Evolutionary conservation across 2,113 vertebrate genomes (phyloP), one percentile per base, ranked within the genome.

Genomic region (Phalacrocorax brasilianus): DNA sequence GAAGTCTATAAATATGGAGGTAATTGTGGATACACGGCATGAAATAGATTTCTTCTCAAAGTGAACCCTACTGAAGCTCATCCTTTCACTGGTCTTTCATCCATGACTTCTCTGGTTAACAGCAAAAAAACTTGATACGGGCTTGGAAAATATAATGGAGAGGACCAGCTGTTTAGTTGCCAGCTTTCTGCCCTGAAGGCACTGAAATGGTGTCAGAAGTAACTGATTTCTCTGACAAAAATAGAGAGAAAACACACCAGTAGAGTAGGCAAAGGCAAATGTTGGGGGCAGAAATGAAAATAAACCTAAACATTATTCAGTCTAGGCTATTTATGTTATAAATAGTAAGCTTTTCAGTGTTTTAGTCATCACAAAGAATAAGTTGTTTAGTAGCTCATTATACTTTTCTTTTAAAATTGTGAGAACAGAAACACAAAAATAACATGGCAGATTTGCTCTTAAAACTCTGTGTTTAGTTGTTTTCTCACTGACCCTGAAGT

Each of bases 201-300:
- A 93, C 44, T 75, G 88, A 94, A 91, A 70, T 63, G 13, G 74
- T 92, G 19, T 88, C 72, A 96, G 85, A 86, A 92, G 77, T 89
- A 78, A 84, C 52, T 56, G 70, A 74, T 84, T 93, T 94, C 10
- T 85, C 81, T 55, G 74, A 33, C 24, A 93, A 93, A 95, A 94
- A 88, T 59, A 92, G 58, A 49, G 8, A 74, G 77, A 93, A 96
- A 92, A 82, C 35, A 78, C 44, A 56, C 30, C 79, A 78, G 44
- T 14, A 49, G 47, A 85, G 63, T 5, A 58, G 53, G 47, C 24
- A 85, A 95, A 94, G 20, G 50, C n/a, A 77, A 91, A 68, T 61
- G 47, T 0, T 85, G 56, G 33, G 35, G 61, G 94, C 40, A 91
- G 52, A 86, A 61, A 14, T 89, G 61, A 72, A 55, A 63, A 66